Percentiles rank a stretch among this genome's conserved stretches.
Conservation (phyloP, 2,888 invertebrate genomes). For the Diogma glabrata region DNA sequence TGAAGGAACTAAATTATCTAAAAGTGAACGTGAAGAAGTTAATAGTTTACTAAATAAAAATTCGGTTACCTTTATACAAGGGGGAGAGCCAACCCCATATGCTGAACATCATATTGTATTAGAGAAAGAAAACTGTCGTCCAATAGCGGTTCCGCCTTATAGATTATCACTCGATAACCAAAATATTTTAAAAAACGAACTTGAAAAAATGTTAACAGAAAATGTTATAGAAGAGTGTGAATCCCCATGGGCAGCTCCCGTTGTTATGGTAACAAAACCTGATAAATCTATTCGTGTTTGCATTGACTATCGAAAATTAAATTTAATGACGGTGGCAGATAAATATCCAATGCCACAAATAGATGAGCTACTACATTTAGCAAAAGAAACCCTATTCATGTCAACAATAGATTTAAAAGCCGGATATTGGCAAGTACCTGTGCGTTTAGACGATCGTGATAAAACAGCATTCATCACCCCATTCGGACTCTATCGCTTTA, state of each 20-base stretch:
- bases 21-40: too few relatives aligned
- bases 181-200: slow-evolving; percentile 21
- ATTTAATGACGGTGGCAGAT: slow-evolving; percentile 20
- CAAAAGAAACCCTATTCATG: slow-evolving; percentile 11
- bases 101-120: slow-evolving; percentile 24
- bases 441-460: slow-evolving; percentile 13
- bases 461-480: slow-evolving; percentile 17
- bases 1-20: too few relatives aligned
- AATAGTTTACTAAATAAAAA: too few relatives aligned
- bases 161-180: slow-evolving; percentile 23
- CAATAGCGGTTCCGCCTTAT: slow-evolving; percentile 28
- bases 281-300: slow-evolving; percentile 25
- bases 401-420: slow-evolving; percentile 17
- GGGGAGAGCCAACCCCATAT: slow-evolving; percentile 10
- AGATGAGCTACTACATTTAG: not conserved
- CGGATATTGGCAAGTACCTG: slow-evolving; percentile 14
- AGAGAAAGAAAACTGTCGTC: slow-evolving; percentile 24
- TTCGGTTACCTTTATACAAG: not conserved
- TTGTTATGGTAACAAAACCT: slow-evolving; percentile 27
- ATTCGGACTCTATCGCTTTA: slow-evolving; percentile 18
- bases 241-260: slow-evolving; percentile 29
- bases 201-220: slow-evolving; percentile 25
- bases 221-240: slow-evolving; percentile 30
- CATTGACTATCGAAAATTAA: slow-evolving; percentile 26
- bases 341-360: not conserved